These are phyloP conservation scores for Odocoileus virginianus DNA, from an alignment of 2,113 vertebrate species.

Conservation along the genomic window DNA sequence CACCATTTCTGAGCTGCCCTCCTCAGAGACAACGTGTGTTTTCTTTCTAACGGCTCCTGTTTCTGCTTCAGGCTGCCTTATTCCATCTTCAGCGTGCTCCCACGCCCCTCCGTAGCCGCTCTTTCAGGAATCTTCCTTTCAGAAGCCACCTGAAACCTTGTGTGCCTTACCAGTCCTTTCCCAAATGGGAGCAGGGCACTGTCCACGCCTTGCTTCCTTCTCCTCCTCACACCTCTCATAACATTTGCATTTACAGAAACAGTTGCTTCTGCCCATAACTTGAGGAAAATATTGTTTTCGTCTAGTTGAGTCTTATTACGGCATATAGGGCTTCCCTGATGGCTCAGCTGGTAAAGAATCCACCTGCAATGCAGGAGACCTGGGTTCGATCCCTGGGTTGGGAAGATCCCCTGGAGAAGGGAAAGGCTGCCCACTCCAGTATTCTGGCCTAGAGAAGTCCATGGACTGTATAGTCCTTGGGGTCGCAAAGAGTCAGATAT, in stretches of 20 bases:
- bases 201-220: background rate
- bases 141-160: background rate
- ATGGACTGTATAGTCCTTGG: background rate
- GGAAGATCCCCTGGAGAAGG: background rate
- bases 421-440: background rate
- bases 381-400: background rate
- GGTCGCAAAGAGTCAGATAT: background rate
- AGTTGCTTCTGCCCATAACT: background rate
- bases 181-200: background rate
- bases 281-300: background rate
- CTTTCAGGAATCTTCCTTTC: background rate
- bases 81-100: background rate
- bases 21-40: background rate
- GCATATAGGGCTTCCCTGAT: background rate
- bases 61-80: background rate
- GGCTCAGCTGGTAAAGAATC: background rate
- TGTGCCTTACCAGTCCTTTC: background rate
- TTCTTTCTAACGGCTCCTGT: background rate
- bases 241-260: background rate
- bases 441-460: background rate
- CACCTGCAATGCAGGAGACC: background rate
- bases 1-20: background rate
- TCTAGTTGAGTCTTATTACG: background rate
- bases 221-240: background rate
- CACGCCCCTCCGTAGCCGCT: fast-evolving